Evolutionary conservation across 1,140 invertebrate species (phyloP).

Genomic region (Heterodera schachtii): DNA sequence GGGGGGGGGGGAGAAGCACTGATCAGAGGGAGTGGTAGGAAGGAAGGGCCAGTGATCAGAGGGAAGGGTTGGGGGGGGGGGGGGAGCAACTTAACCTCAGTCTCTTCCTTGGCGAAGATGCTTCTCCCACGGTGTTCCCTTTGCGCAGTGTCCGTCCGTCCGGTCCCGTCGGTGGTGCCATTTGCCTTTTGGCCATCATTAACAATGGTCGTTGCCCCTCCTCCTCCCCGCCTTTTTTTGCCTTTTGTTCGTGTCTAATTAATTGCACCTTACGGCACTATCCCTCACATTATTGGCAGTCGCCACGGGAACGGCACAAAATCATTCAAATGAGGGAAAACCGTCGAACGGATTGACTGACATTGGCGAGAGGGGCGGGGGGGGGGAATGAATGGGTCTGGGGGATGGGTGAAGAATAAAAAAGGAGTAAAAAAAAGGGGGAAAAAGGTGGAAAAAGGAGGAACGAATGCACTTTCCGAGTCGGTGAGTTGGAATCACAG

Average conservation of each 20-base stretch:
- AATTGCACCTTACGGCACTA: neutral
- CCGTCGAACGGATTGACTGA: too few species aligned
- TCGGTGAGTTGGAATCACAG: neutral
- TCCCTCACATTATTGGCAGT: neutral
- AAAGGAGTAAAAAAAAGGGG: too few species aligned
- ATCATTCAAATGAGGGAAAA: neutral
- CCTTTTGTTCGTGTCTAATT: neutral
- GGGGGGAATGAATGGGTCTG: neutral
- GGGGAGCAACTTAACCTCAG: conserved; percentile 5
- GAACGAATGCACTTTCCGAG: neutral
- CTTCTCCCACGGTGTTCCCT: conserved; percentile 20
- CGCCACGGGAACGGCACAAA: conserved; percentile 1
- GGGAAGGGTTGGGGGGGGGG: too few species aligned
- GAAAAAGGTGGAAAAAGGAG: neutral
- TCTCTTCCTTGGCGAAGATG: conserved; percentile 5
- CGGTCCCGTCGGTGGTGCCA: conserved; percentile 19
- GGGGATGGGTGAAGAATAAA: neutral
- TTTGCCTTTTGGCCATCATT: conserved; percentile 12
- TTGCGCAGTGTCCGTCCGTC: conserved; percentile 21
- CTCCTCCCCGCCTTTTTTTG: neutral
- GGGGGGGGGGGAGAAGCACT: too few species aligned
- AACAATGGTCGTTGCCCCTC: neutral
- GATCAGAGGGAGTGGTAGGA: too few species aligned
- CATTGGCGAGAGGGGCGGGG: too few species aligned
- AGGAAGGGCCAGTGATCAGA: too few species aligned